A percentile compares a stretch with the other conserved stretches of the same genome.
phyloP scores from a whole-genome alignment of 2,888 invertebrate species.

The Melinopterus prodromus region DNA sequence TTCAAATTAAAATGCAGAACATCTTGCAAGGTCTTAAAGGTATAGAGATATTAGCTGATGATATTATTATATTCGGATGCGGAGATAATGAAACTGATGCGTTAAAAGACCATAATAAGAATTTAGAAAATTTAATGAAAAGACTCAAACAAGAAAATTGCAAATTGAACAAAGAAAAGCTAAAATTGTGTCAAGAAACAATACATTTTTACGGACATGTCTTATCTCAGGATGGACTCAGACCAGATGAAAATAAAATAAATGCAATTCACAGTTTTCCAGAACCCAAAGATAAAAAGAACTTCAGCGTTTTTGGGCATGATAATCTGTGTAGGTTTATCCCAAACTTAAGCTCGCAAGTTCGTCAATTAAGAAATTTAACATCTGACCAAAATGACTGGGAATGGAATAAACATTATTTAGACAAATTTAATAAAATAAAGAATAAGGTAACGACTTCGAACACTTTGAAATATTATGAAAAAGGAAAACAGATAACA shows the following conservation, averaged over 20 bases:
- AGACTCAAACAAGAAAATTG: slow-evolving; percentile 33
- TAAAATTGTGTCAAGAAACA: slow-evolving; percentile 28
- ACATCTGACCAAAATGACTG: slow-evolving; percentile 1
- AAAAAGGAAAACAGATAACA: slow-evolving; percentile 17
- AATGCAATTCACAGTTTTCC: slow-evolving; percentile 28
- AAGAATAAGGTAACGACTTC: slow-evolving; percentile 12
- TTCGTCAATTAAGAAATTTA: slow-evolving; percentile 15
- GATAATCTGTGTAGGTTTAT: slow-evolving; percentile 30
- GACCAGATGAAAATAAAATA: slow-evolving; percentile 25
- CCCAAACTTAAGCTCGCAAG: slow-evolving; percentile 20
- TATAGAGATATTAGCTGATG: slow-evolving; percentile 36
- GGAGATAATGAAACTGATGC: slow-evolving; percentile 36
- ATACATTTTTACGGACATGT: slow-evolving; percentile 30
- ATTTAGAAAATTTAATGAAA: slow-evolving; percentile 34
- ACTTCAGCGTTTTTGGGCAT: slow-evolving; percentile 30
- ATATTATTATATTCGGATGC: not conserved
- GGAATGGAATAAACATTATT: slow-evolving; percentile 18
- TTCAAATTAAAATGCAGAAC: slow-evolving; percentile 31
- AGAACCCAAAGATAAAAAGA: slow-evolving; percentile 20
- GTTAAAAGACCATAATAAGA: slow-evolving; percentile 38
- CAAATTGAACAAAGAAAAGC: slow-evolving; percentile 30
- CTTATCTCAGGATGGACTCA: slow-evolving; percentile 22
- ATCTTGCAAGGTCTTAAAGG: slow-evolving; percentile 34
- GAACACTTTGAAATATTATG: slow-evolving; percentile 27
- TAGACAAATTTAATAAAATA: slow-evolving; percentile 16